These are phyloP conservation scores for Arizona elegans DNA, from an alignment of 2,113 vertebrate genomes.

Conservation along the genomic window DNA sequence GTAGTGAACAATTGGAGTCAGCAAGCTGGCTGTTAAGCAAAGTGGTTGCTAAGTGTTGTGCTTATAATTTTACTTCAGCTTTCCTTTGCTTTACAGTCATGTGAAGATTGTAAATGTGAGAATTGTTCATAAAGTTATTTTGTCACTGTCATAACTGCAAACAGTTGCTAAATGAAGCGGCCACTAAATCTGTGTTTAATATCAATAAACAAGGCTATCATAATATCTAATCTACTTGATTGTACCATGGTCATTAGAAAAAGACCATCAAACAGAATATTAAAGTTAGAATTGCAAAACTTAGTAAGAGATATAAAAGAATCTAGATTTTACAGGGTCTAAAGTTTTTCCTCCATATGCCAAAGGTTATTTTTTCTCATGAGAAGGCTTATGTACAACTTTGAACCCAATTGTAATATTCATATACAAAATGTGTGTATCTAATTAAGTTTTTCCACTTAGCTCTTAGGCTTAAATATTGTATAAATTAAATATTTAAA, in stretches of 20 bases:
- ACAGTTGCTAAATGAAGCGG: not conserved
- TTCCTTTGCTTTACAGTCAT: not conserved
- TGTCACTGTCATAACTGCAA: not conserved
- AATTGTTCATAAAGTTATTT: not conserved
- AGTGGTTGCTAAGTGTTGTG: not conserved
- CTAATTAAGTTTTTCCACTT: not conserved
- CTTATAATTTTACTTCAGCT: not conserved
- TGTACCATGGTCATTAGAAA: not conserved
- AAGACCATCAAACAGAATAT: not conserved
- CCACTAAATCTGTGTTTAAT: not conserved
- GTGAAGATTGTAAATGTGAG: not conserved
- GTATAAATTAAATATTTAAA: constrained; percentile 3
- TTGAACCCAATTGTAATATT: not conserved
- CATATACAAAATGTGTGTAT: not conserved
- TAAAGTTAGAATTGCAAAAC: not conserved
- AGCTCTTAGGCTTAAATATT: not conserved
- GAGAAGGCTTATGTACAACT: not conserved
- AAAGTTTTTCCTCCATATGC: not conserved
- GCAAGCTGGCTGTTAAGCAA: not conserved
- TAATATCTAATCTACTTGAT: not conserved
- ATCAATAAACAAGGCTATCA: not conserved
- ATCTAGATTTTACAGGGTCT: not conserved
- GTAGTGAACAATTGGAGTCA: not conserved
- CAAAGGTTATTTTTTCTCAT: not conserved
- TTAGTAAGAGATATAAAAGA: not conserved